phyloP scores from a whole-genome alignment of 2,888 invertebrate species.

The Orgyia antiqua region DNA sequence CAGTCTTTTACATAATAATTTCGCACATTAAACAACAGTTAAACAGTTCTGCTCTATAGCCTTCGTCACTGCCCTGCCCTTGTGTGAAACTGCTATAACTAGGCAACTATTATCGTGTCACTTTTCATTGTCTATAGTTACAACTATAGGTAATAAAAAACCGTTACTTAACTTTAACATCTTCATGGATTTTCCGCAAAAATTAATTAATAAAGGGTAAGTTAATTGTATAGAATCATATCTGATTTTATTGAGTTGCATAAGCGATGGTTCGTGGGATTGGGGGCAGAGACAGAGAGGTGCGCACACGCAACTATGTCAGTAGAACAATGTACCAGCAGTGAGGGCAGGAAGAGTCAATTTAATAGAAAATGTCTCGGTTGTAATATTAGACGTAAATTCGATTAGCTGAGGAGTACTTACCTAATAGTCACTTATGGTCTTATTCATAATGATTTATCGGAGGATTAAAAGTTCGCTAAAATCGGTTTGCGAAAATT shows the following conservation, averaged over 20 bases:
- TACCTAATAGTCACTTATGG: no score
- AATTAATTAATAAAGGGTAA: slow-evolving; percentile 34
- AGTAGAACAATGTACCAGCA: slow-evolving; percentile 48
- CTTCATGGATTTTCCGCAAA: slow-evolving; percentile 17
- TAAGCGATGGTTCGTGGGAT: slow-evolving; percentile 62
- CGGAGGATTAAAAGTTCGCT: no score
- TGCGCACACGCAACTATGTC: slow-evolving; percentile 50
- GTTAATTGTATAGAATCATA: slow-evolving; percentile 27
- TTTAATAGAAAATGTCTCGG: not conserved
- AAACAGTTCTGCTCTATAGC: no score
- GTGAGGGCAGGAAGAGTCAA: slow-evolving; percentile 21
- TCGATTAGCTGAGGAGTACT: no score
- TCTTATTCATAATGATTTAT: no score
- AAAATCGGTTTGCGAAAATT: no score
- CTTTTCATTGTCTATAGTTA: no score
- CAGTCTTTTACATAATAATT: no score
- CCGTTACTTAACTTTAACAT: slow-evolving; percentile 23
- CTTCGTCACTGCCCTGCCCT: no score
- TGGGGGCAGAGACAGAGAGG: slow-evolving; percentile 41
- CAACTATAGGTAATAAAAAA: slow-evolving; percentile 11
- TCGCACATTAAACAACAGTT: no score
- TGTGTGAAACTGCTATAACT: no score
- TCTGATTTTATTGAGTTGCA: slow-evolving; percentile 44
- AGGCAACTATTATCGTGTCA: no score
- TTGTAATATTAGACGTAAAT: not conserved